These are phyloP conservation scores for Hestina assimilis DNA, from an alignment of 1,140 invertebrate species.

Conservation along the genomic window DNA sequence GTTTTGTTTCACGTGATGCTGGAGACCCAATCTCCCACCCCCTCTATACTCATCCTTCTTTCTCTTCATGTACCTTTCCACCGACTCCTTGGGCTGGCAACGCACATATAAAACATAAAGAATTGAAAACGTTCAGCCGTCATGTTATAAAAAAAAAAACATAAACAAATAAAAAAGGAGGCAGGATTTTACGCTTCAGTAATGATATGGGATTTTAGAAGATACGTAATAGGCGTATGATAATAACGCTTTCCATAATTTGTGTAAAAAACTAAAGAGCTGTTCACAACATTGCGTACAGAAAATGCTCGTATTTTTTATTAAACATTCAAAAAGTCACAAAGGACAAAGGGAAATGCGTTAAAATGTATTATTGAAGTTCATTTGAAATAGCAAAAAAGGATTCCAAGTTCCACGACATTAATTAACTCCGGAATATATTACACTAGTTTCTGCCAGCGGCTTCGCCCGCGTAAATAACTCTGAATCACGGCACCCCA, in stretches of 20 bases:
- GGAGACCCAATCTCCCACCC: too few species aligned
- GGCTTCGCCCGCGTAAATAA: too few species aligned
- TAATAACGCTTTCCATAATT: neutral
- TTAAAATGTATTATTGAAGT: neutral
- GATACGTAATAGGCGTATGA: neutral
- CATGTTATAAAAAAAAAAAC: too few species aligned
- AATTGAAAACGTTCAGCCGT: too few species aligned
- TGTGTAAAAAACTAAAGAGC: neutral
- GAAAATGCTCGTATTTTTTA: neutral
- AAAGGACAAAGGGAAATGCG: neutral
- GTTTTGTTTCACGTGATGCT: too few species aligned
- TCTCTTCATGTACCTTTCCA: too few species aligned
- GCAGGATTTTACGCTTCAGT: neutral
- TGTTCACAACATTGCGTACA: neutral
- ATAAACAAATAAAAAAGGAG: neutral
- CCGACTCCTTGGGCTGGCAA: too few species aligned
- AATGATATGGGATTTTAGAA: neutral
- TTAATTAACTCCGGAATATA: constrained; percentile 2
- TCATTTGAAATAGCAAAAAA: neutral
- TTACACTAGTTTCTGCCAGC: too few species aligned
- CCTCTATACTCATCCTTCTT: too few species aligned
- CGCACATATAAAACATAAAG: too few species aligned
- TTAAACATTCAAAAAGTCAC: neutral
- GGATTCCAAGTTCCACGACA: constrained; percentile 1
- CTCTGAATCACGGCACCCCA: too few species aligned